A percentile compares a stretch with the other conserved stretches of the same genome.
Evolutionary conservation across 2,888 invertebrate genomes (phyloP).

Genomic region (Choreutis nemorana): DNA sequence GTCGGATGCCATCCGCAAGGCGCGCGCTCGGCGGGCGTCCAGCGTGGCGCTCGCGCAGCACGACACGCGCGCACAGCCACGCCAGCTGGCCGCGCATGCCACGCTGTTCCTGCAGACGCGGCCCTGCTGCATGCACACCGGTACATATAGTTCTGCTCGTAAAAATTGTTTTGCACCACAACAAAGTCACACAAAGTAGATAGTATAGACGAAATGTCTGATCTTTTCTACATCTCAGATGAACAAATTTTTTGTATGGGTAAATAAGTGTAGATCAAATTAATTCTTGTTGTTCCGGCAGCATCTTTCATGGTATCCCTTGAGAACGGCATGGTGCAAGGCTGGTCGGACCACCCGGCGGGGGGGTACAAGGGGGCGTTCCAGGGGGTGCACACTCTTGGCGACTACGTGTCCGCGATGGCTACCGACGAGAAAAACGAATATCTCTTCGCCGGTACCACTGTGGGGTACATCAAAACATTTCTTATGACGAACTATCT

Average conservation of each 20-base stretch:
- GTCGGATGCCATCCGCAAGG: slow-evolving; percentile 32
- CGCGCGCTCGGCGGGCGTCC: slow-evolving; percentile 47
- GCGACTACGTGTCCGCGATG: slow-evolving; percentile 73
- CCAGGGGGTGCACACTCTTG: slow-evolving; percentile 71
- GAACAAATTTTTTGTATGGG: neutral
- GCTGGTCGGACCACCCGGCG: slow-evolving; percentile 82
- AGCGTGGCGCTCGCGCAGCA: slow-evolving; percentile 42
- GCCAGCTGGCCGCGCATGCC: slow-evolving; percentile 69
- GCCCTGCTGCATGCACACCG: slow-evolving; percentile 30
- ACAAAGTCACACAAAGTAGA: no score
- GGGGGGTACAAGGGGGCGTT: slow-evolving; percentile 78
- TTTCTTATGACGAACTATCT: slow-evolving; percentile 80
- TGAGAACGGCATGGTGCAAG: slow-evolving; percentile 79
- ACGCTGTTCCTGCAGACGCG: slow-evolving; percentile 73
- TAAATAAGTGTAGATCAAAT: neutral
- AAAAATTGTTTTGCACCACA: no score
- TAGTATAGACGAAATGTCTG: no score
- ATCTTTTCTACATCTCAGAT: no score
- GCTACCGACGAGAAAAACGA: slow-evolving; percentile 74
- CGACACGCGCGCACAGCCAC: slow-evolving; percentile 31
- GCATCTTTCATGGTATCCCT: slow-evolving; percentile 77
- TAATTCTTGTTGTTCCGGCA: slow-evolving; percentile 14
- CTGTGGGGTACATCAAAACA: slow-evolving; percentile 79
- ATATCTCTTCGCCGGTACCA: slow-evolving; percentile 76
- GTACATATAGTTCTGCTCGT: no score